Evolutionary conservation across 2,797 vertebrate genomes (phyloP).

Genomic region (Sitta carolinensis): DNA sequence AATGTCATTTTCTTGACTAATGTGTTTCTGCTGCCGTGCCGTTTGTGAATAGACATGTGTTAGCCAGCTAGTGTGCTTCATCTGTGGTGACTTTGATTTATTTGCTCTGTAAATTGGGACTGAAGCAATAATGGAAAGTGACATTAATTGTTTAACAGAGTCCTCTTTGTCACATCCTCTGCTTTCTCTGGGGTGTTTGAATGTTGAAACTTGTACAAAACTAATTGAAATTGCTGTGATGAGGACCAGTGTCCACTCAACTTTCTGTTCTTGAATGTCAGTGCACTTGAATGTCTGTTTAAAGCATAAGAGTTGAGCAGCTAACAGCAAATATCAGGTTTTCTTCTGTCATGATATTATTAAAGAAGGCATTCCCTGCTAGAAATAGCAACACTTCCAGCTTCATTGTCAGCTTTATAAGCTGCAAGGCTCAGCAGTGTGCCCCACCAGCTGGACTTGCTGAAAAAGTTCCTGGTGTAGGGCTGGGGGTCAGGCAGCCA

Average conservation of each 20-base stretch:
- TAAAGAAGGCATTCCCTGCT: slow-evolving; percentile 46
- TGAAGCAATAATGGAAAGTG: slow-evolving; percentile 88
- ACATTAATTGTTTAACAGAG: slow-evolving; percentile 91
- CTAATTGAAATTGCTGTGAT: slow-evolving; percentile 82
- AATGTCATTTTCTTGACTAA: slow-evolving; percentile 70
- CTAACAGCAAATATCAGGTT: slow-evolving; percentile 62
- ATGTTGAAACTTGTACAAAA: slow-evolving; percentile 80
- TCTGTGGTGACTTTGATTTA: slow-evolving; percentile 88
- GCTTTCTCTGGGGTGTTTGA: slow-evolving; percentile 81
- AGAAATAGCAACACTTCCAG: slow-evolving; percentile 25
- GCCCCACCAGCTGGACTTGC: background rate
- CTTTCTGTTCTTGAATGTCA: slow-evolving; percentile 71
- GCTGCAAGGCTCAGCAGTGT: background rate
- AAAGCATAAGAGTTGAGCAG: slow-evolving; percentile 32
- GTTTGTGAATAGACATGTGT: slow-evolving; percentile 78
- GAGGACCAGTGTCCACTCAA: slow-evolving; percentile 72
- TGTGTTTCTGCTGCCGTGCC: slow-evolving; percentile 75
- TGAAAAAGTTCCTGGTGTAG: background rate
- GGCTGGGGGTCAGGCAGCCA: background rate
- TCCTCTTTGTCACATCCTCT: slow-evolving; percentile 82
- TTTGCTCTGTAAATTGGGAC: slow-evolving; percentile 92
- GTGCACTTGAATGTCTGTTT: slow-evolving; percentile 37
- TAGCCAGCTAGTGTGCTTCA: slow-evolving; percentile 74
- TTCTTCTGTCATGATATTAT: slow-evolving; percentile 37
- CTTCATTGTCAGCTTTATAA: background rate